Conservation (phyloP, 2,888 invertebrate species). For the Mantis religiosa region DNA sequence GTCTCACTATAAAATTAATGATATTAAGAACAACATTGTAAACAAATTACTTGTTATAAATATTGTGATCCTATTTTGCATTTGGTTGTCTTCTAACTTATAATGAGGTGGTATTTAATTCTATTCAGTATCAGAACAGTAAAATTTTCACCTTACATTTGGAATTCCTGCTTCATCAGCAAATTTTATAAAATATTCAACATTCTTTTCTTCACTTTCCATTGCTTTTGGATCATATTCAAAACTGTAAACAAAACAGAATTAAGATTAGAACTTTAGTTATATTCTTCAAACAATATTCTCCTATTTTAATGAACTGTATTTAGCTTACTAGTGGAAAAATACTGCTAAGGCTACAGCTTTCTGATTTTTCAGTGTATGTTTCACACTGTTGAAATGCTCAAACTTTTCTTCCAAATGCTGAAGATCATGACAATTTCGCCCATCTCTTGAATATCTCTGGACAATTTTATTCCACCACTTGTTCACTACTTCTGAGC, state of each 20-base stretch:
- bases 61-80: background rate
- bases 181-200: conserved; percentile 51
- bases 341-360: conserved; percentile 51
- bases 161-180: conserved; percentile 49
- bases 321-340: conserved; percentile 52
- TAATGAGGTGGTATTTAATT: background rate
- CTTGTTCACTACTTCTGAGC: conserved; percentile 38
- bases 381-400: conserved; percentile 45
- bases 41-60: too few relatives aligned
- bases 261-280: background rate
- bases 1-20: too few relatives aligned
- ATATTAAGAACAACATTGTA: too few relatives aligned
- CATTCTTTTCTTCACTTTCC: conserved; percentile 53
- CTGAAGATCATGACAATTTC: conserved; percentile 50
- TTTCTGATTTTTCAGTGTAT: conserved; percentile 45
- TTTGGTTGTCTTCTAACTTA: background rate
- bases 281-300: background rate
- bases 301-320: background rate
- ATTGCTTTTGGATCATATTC: conserved; percentile 54
- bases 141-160: conserved; percentile 40
- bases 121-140: background rate
- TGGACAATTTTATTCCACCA: conserved; percentile 45
- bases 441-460: conserved; percentile 45
- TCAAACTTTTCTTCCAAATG: conserved; percentile 48
- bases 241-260: conserved; percentile 43